Conservation (phyloP, 2,113 vertebrate genomes). For the Chaetops frenatus region DNA sequence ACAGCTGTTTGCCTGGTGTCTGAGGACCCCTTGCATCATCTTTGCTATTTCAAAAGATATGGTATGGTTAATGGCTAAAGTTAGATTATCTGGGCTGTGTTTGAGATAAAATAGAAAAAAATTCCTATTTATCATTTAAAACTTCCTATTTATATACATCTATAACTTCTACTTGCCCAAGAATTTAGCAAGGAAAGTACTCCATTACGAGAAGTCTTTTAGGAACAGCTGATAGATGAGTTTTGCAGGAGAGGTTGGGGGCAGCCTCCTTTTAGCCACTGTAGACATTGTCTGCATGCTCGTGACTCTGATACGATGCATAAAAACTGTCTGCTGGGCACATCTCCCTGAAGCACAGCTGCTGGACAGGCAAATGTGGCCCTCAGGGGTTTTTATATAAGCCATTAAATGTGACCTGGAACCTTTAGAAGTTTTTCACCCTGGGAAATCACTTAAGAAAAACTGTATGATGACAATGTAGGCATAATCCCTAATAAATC, state of each 20-base stretch:
- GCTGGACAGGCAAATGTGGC: background rate
- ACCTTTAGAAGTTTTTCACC: background rate
- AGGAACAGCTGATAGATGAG: background rate
- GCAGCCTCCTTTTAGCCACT: background rate
- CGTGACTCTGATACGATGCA: background rate
- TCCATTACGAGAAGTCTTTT: background rate
- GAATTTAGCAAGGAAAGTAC: background rate
- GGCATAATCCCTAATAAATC: background rate
- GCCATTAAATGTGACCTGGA: background rate
- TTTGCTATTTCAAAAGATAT: background rate
- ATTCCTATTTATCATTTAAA: background rate
- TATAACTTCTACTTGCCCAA: background rate
- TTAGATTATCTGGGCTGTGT: background rate
- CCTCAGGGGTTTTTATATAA: background rate
- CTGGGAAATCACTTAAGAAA: background rate
- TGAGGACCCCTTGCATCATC: background rate
- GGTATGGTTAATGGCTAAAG: background rate
- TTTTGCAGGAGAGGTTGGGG: background rate
- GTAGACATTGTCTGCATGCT: background rate
- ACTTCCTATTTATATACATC: background rate
- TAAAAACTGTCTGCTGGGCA: background rate
- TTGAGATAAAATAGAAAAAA: background rate
- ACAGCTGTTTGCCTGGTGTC: background rate
- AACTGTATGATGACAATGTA: background rate
- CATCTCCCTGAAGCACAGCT: background rate